These are phyloP conservation scores for Lepidochitona cinerea DNA, from an alignment of 2,888 invertebrate species.

Conservation along the genomic window DNA sequence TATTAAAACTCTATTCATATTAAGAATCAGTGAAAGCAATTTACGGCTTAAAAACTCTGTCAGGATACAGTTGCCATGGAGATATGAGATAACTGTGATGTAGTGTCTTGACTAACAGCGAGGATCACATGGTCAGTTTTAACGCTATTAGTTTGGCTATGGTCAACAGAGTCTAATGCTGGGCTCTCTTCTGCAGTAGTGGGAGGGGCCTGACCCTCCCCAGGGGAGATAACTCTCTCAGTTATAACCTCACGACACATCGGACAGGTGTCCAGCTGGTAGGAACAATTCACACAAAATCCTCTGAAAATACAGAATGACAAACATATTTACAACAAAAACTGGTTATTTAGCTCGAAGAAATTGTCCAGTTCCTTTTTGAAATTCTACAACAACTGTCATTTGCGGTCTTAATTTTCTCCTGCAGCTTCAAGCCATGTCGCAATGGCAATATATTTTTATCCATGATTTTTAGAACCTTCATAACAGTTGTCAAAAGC, in stretches of 20 bases:
- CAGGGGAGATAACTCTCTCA: conserved; percentile 30
- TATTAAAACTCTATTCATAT: too few relatives aligned
- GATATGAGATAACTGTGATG: not conserved
- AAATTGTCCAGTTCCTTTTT: too few relatives aligned
- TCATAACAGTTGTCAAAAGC: too few relatives aligned
- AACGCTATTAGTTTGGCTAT: not conserved
- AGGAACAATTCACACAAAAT: conserved; percentile 78
- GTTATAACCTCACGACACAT: conserved; percentile 84
- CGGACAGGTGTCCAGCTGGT: conserved; percentile 86
- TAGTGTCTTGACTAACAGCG: not conserved
- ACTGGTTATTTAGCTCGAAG: too few relatives aligned
- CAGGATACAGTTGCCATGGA: not conserved
- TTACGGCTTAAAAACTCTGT: not conserved
- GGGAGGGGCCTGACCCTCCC: not conserved
- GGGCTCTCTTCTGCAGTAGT: too few relatives aligned
- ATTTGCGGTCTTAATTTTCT: too few relatives aligned
- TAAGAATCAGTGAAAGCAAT: too few relatives aligned
- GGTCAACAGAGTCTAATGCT: not conserved
- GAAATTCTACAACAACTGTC: too few relatives aligned
- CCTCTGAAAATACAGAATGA: conserved; percentile 76
- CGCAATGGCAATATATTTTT: too few relatives aligned
- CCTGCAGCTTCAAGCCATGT: too few relatives aligned
- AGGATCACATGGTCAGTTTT: conserved; percentile 4
- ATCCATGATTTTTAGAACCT: too few relatives aligned
- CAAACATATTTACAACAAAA: too few relatives aligned